Conservation (phyloP, 2,797 vertebrate genomes). For the Picus viridis region DNA sequence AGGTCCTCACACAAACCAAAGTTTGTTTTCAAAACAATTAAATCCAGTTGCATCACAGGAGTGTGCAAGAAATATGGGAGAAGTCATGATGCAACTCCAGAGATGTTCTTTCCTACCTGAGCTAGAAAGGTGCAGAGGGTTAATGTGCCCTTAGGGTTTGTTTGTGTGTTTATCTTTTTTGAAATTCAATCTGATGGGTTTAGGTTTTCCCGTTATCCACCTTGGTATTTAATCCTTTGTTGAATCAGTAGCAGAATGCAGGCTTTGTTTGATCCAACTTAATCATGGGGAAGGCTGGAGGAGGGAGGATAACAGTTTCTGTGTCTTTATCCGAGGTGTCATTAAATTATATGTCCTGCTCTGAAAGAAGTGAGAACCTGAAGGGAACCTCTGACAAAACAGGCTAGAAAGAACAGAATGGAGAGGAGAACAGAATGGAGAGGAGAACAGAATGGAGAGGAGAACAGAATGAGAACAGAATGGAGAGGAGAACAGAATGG, state of each 20-base stretch:
- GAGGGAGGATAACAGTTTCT: background rate
- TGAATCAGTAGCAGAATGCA: background rate
- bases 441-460: no score
- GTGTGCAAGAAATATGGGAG: rapidly evolving
- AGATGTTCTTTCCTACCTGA: background rate
- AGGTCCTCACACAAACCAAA: no score
- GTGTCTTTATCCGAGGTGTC: background rate
- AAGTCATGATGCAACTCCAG: background rate
- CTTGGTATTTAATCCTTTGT: background rate
- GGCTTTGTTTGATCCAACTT: slow-evolving; percentile 6
- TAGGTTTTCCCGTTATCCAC: background rate
- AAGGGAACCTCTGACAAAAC: background rate
- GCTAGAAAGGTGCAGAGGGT: background rate
- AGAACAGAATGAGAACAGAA: no score
- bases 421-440: no score
- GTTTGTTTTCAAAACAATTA: no score
- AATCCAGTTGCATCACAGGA: background rate
- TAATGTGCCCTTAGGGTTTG: background rate
- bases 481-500: no score
- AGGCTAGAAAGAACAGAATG: background rate
- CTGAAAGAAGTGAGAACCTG: background rate
- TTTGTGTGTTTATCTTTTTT: background rate
- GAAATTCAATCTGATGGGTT: background rate
- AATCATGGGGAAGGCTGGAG: background rate
- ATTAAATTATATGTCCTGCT: background rate